Conservation (phyloP, 1,140 invertebrate genomes). For the Helicoverpa zea region DNA sequence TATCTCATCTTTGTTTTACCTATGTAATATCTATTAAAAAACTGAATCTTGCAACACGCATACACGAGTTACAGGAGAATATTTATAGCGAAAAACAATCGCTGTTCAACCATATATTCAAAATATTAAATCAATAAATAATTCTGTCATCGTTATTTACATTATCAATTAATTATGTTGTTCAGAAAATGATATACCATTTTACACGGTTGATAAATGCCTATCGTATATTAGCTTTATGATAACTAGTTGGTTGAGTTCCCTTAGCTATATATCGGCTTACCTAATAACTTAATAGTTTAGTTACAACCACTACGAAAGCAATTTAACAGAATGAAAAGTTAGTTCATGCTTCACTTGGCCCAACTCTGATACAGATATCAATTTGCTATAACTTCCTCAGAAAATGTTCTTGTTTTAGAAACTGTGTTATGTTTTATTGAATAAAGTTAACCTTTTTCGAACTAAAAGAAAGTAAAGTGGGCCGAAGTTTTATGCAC, state of each 20-base stretch:
- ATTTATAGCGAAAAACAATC: neutral
- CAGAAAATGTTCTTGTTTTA: neutral
- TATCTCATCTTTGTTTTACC: too few relatives aligned
- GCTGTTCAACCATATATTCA: neutral
- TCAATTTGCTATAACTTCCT: conserved; percentile 18
- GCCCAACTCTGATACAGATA: neutral
- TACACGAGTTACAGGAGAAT: neutral
- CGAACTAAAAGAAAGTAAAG: too few relatives aligned
- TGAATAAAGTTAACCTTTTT: too few relatives aligned
- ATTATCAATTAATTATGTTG: conserved; percentile 12
- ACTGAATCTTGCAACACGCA: neutral
- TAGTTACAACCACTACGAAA: conserved; percentile 1
- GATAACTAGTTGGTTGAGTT: conserved; percentile 17
- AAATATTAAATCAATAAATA: neutral
- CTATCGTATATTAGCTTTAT: conserved; percentile 31
- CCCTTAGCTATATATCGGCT: conserved; percentile 13
- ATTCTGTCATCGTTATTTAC: conserved; percentile 21
- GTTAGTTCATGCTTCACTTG: conserved; percentile 36
- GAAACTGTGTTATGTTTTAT: neutral
- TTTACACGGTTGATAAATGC: conserved; percentile 22
- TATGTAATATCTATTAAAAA: neutral
- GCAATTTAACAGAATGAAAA: conserved; percentile 37
- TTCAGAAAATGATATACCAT: neutral
- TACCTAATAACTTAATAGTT: conserved; percentile 29
- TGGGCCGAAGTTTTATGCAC: too few relatives aligned